Evolutionary conservation across 2,797 vertebrate genomes (phyloP).

Genomic region (Chrysocyon brachyurus): DNA sequence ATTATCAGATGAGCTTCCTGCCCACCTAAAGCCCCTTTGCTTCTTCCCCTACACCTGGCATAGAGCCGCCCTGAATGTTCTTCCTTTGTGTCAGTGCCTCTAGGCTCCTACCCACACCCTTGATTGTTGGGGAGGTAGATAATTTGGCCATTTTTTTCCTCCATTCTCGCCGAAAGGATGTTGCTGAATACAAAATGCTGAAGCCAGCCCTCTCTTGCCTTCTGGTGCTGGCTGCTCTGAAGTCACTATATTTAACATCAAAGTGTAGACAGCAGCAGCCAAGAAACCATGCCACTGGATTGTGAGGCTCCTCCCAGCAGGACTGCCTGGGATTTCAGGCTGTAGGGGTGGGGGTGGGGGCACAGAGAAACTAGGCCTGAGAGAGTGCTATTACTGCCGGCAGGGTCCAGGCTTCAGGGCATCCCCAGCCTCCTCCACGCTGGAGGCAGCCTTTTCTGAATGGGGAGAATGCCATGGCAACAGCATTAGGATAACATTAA

Average conservation of each 20-base stretch:
- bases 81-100: background rate
- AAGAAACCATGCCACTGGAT: conserved; percentile 1
- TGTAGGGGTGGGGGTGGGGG: background rate
- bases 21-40: background rate
- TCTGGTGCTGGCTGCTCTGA: conserved; percentile 58
- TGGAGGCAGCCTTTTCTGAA: conserved; percentile 49
- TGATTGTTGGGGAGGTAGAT: background rate
- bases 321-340: background rate
- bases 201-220: conserved; percentile 60
- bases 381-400: background rate
- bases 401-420: background rate
- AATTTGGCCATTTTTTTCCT: conserved; percentile 38
- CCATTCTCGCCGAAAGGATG: conserved; percentile 52
- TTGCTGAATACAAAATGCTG: conserved; percentile 67
- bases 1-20: background rate
- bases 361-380: background rate
- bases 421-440: background rate
- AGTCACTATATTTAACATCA: conserved; percentile 72
- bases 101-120: background rate
- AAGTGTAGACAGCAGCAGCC: conserved; percentile 63
- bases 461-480: conserved; percentile 25
- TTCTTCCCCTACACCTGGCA: conserved; percentile 3
- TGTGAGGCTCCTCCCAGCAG: background rate
- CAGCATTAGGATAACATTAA: background rate
- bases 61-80: background rate